A percentile compares a stretch with the other conserved stretches of the same genome.
Evolutionary conservation across 2,797 vertebrate genomes (phyloP).

Genomic region (Tenualosa thibaudeaui): DNA sequence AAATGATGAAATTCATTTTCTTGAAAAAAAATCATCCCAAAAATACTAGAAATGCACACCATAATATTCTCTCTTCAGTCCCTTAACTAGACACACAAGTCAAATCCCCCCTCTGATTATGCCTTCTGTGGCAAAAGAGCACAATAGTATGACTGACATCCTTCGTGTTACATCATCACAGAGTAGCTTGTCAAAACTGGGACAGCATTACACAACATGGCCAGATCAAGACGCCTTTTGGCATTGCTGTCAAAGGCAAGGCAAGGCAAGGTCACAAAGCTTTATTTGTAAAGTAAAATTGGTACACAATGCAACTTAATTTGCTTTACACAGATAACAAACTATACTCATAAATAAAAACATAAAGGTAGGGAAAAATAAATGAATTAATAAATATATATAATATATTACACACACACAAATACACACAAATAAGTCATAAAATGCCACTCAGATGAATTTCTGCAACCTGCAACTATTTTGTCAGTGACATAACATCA

Average conservation of each 20-base stretch:
- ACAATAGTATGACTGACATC: not conserved
- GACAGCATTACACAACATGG: conserved; percentile 28
- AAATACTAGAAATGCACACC: not conserved
- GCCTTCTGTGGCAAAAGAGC: not conserved
- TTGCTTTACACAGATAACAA: too few relatives aligned
- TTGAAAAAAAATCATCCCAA: conserved; percentile 28
- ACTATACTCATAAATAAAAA: too few relatives aligned
- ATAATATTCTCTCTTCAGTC: not conserved
- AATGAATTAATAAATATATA: too few relatives aligned
- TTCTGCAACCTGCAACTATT: not conserved
- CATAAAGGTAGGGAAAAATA: too few relatives aligned
- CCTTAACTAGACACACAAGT: not conserved
- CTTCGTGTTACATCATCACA: conserved; percentile 31
- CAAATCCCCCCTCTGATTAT: not conserved
- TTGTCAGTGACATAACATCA: conserved; percentile 22
- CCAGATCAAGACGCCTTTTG: conserved; percentile 19
- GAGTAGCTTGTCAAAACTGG: conserved; percentile 22
- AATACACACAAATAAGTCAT: too few relatives aligned
- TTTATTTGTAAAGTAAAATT: too few relatives aligned
- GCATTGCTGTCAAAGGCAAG: conserved; percentile 15
- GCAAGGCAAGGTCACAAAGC: too few relatives aligned
- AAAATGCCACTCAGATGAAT: too few relatives aligned
- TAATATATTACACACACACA: too few relatives aligned
- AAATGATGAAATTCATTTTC: not conserved
- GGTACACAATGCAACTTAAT: too few relatives aligned